Base-by-base conservation (phyloP, 2,113 vertebrate species). In the Oxyruncus cristatus region DNA sequence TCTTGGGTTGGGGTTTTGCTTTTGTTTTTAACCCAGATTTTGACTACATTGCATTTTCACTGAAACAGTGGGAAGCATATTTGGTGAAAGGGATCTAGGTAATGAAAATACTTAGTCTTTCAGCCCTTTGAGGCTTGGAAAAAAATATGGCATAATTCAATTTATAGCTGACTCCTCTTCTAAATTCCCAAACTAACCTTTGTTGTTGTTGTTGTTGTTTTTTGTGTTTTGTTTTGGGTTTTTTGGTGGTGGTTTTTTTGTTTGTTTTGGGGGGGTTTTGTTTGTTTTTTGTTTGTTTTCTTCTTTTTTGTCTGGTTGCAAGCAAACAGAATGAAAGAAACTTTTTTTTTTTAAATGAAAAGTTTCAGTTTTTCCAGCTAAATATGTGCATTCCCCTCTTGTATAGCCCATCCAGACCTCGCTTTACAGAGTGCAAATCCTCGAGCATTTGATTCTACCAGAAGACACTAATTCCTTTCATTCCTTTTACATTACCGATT, bases 401-500 rank as follows among this genome's bases (percentile, higher is more conserved):
- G 4, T 56, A 89, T 0, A 0, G 46, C 47, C 50, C 56, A 63
- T 56, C 13, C 83, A 93, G 89, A 67, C 68, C 41, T 79, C 63
- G 52, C 84, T 85, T 72, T 68, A 42, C 62, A 68, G 70, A 76
- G 53, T 73, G 66, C 49, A 91, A 85, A 88, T 67, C 74, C 89
- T 88, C 92, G 53, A 68, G 84, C 63, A 83, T 93, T 89, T 92
- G 84, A 68, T 82, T 78, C 62, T 56, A 59, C 35, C 66, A 88
- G 90, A 92, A 84, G 42, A 81, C 32, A 68, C 8, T 3, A 0
- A 96, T 95, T 93, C 92, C 39, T 95, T 95, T 92, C 79, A 95
- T 96, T 94, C 93, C 44, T 94, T 81, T 94, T 10, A 79, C 65
- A 72, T 94, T 90, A 92, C 75, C 9, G 24, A 9, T 37, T 94